These are phyloP conservation scores for Anthophora plumipes DNA, from an alignment of 2,888 invertebrate genomes.

Conservation along the genomic window DNA sequence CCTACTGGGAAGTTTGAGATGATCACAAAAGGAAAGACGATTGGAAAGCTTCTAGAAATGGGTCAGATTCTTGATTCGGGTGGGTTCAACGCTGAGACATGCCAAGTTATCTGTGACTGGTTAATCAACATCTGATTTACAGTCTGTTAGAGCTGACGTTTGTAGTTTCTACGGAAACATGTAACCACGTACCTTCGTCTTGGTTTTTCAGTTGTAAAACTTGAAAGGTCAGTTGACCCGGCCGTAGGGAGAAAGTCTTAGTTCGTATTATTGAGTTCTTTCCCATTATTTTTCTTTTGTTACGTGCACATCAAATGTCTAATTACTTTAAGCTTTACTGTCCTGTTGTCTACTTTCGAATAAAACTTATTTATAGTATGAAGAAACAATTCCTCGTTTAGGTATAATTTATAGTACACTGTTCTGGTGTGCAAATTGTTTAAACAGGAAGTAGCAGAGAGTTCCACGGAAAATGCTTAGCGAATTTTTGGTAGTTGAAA, in stretches of 20 bases:
- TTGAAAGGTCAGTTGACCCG: not conserved
- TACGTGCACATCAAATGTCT: not conserved
- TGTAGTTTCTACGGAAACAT: conserved; percentile 50
- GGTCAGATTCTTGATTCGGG: conserved; percentile 67
- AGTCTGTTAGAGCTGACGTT: conserved; percentile 21
- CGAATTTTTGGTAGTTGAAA: not conserved
- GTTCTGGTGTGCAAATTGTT: not conserved
- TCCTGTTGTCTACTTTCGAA: not conserved
- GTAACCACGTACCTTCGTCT: conserved; percentile 6
- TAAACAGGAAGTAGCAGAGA: not conserved
- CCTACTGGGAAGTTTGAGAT: conserved; percentile 43
- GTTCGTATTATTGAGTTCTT: conserved; percentile 20
- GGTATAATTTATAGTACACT: not conserved
- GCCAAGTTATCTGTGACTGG: conserved; percentile 56
- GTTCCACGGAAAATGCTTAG: not conserved
- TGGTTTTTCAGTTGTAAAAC: not conserved
- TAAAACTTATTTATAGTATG: conserved; percentile 4
- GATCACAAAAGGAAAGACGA: conserved; percentile 57
- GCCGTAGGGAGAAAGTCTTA: not conserved
- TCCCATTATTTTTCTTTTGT: conserved; percentile 20
- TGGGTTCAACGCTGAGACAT: conserved; percentile 36
- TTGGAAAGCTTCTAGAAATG: conserved; percentile 66
- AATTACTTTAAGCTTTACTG: not conserved
- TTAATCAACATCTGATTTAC: conserved; percentile 70
- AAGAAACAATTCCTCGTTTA: conserved; percentile 21